Percentiles rank a stretch among this genome's conserved stretches.
These are phyloP conservation scores for Pachyramphus minor DNA, from an alignment of 2,113 vertebrate genomes.

Conservation along the genomic window DNA sequence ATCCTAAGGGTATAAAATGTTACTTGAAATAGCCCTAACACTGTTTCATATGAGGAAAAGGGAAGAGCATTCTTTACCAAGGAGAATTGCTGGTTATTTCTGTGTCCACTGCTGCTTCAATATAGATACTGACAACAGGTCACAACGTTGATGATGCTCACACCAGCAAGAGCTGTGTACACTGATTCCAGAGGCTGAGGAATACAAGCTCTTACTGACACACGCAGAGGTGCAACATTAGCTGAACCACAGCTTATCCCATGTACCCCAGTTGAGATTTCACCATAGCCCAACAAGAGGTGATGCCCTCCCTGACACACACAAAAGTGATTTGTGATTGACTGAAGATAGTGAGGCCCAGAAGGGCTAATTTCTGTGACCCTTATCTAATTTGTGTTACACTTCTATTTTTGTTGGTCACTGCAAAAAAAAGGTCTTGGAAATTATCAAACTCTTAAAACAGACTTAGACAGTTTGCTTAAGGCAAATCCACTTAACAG, in stretches of 20 bases:
- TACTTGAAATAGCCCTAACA: not conserved
- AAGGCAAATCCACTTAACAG: not conserved
- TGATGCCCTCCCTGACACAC: accelerated
- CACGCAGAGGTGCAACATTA: not conserved
- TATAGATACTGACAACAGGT: not conserved
- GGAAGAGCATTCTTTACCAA: not conserved
- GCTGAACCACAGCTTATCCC: not conserved
- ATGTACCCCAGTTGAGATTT: not conserved
- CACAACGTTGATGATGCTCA: not conserved
- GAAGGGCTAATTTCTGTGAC: not conserved
- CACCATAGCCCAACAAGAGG: not conserved
- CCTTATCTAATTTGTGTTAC: not conserved
- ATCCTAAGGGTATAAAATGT: not conserved
- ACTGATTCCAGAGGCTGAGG: not conserved
- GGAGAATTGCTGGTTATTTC: not conserved
- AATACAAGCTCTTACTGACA: not conserved
- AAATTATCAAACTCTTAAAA: not conserved
- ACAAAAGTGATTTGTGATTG: not conserved
- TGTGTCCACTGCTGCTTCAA: not conserved
- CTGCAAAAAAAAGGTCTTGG: not conserved
- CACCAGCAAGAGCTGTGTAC: not conserved
- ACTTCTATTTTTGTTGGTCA: not conserved
- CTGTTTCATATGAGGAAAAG: not conserved
- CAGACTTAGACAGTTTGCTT: not conserved
- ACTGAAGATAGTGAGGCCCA: not conserved